Evolutionary conservation across 2,888 invertebrate species (phyloP).

Genomic region (Sicus ferrugineus): DNA sequence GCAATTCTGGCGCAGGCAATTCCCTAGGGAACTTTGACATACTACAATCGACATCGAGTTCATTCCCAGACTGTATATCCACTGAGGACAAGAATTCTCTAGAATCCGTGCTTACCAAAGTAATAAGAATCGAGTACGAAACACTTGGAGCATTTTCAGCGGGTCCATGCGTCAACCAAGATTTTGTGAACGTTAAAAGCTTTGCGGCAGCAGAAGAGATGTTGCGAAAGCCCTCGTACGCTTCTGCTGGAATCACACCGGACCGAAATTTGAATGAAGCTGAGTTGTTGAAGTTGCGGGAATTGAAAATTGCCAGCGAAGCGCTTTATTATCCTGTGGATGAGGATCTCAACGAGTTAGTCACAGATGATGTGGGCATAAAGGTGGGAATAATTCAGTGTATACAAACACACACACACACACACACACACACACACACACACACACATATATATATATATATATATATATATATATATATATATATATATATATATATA

Average conservation of each 20-base stretch:
- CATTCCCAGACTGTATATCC: constrained; percentile 43
- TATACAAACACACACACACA: not conserved
- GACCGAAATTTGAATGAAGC: constrained; percentile 73
- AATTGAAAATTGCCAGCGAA: constrained; percentile 85
- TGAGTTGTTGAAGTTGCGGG: constrained; percentile 84
- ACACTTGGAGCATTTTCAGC: constrained; percentile 63
- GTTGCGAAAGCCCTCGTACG: constrained; percentile 49
- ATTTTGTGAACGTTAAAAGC: no score
- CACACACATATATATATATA: no score
- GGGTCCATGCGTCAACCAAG: constrained; percentile 52
- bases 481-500: no score
- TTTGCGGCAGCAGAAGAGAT: no score
- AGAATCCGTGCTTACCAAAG: constrained; percentile 84
- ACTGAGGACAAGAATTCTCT: constrained; percentile 68
- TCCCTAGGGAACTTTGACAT: constrained; percentile 48
- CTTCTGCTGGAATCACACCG: constrained; percentile 51
- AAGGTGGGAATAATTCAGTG: constrained; percentile 58
- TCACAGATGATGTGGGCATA: constrained; percentile 72
- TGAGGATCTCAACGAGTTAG: constrained; percentile 77
- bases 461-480: no score
- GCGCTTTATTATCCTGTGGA: constrained; percentile 84
- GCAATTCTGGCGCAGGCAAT: constrained; percentile 45
- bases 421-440: not conserved
- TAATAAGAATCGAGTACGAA: constrained; percentile 85
- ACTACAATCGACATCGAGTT: constrained; percentile 49